A percentile compares a stretch with the other conserved stretches of the same genome.
These are phyloP conservation scores for Hydropsyche tenuis DNA, from an alignment of 1,140 invertebrate species.

Conservation along the genomic window DNA sequence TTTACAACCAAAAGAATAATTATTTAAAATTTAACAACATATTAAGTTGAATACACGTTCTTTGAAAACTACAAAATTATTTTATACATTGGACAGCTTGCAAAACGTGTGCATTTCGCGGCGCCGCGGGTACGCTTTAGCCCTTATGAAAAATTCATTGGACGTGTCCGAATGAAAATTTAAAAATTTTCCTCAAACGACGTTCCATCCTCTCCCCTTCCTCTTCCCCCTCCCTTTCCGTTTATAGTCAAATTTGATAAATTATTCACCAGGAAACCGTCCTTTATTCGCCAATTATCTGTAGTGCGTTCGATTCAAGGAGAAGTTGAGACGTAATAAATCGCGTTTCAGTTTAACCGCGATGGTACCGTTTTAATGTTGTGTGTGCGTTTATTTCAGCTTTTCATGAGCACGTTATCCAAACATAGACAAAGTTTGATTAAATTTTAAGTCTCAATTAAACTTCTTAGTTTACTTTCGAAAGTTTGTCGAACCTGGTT, in stretches of 20 bases:
- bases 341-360: no score
- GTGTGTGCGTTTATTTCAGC: neutral
- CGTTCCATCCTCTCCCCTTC: neutral
- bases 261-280: no score
- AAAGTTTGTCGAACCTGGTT: neutral
- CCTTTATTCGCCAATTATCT: no score
- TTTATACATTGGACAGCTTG: no score
- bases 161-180: conserved; percentile 15
- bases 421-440: conserved; percentile 13
- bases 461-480: conserved; percentile 17
- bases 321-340: no score
- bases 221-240: no score
- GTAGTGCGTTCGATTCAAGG: no score
- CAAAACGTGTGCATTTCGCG: conserved; percentile 1
- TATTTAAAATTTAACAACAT: no score
- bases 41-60: no score
- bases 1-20: no score
- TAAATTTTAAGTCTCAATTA: conserved; percentile 28
- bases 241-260: no score
- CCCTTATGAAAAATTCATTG: conserved; percentile 7
- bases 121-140: neutral
- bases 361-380: neutral
- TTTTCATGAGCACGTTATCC: neutral
- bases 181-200: conserved; percentile 14
- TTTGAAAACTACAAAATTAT: no score